These are phyloP conservation scores for Procapra przewalskii DNA, from an alignment of 2,113 vertebrate genomes.

Conservation along the genomic window DNA sequence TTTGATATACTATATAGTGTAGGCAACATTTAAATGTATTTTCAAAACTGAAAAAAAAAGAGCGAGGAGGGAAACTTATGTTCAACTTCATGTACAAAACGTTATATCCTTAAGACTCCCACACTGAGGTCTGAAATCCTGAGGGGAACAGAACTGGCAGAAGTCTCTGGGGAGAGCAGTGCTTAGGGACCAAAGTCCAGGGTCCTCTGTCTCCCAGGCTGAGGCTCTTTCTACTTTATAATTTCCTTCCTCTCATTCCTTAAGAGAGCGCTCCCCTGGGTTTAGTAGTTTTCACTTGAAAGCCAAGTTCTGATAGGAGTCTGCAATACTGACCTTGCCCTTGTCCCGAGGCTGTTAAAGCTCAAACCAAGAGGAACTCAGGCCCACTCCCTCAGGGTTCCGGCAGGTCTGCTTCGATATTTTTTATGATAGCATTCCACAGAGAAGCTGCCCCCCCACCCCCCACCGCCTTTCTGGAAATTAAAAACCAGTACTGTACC, in stretches of 20 bases:
- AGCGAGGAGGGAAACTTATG: neutral
- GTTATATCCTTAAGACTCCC: neutral
- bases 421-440: too few species aligned
- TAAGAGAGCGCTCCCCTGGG: too few species aligned
- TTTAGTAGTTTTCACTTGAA: neutral
- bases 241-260: neutral
- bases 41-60: neutral
- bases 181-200: too few species aligned
- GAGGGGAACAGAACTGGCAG: neutral
- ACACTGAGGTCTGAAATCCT: neutral
- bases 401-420: too few species aligned
- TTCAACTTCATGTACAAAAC: neutral
- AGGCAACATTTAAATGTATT: neutral
- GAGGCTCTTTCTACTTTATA: neutral
- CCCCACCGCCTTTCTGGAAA: neutral
- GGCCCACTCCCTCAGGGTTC: fast-evolving
- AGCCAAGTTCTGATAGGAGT: neutral
- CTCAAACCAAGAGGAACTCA: neutral
- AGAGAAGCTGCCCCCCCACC: neutral
- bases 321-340: neutral
- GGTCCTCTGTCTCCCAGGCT: neutral
- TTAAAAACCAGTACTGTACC: constrained; percentile 79
- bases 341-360: neutral
- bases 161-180: neutral
- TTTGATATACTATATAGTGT: neutral